phyloP scores from a whole-genome alignment of 2,888 invertebrate genomes.

The Lasioglossum morio region DNA sequence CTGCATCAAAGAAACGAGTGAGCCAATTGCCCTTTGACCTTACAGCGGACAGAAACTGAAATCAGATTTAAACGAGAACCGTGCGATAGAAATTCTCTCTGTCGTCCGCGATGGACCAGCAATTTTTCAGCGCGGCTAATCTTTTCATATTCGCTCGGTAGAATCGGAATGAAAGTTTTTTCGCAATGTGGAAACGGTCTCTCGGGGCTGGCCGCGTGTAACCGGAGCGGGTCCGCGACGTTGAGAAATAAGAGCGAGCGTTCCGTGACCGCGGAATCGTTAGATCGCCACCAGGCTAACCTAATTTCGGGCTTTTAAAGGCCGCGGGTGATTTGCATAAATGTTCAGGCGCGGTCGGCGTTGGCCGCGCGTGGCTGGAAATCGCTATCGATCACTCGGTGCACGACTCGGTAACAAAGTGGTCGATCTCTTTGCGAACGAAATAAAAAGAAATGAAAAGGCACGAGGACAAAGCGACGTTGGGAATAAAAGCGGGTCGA shows the following conservation, averaged over 20 bases:
- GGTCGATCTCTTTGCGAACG: neutral
- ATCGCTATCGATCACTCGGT: conserved; percentile 37
- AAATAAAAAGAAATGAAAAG: neutral
- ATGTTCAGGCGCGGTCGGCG: conserved; percentile 38
- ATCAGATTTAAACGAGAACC: neutral
- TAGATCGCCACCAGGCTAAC: conserved; percentile 49
- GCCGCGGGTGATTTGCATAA: conserved; percentile 48
- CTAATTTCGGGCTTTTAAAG: conserved; percentile 50
- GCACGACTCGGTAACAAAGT: neutral
- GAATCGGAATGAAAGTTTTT: neutral
- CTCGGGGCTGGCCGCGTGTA: conserved; percentile 31
- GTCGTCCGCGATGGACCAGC: neutral
- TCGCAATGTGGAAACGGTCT: neutral
- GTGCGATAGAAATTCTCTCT: too few species aligned
- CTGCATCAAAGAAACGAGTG: neutral
- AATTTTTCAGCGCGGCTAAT: neutral
- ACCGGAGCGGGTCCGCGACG: conserved; percentile 39
- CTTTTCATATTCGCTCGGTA: neutral
- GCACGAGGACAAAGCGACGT: neutral
- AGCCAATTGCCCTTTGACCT: neutral
- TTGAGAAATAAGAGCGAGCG: conserved; percentile 46
- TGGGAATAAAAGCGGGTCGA: neutral
- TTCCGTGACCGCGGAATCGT: conserved; percentile 54
- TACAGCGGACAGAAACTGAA: neutral
- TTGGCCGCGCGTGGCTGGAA: conserved; percentile 9